Percentiles rank a stretch among this genome's conserved stretches.
Conservation (phyloP, 2,888 invertebrate species). For the Patella depressa region DNA sequence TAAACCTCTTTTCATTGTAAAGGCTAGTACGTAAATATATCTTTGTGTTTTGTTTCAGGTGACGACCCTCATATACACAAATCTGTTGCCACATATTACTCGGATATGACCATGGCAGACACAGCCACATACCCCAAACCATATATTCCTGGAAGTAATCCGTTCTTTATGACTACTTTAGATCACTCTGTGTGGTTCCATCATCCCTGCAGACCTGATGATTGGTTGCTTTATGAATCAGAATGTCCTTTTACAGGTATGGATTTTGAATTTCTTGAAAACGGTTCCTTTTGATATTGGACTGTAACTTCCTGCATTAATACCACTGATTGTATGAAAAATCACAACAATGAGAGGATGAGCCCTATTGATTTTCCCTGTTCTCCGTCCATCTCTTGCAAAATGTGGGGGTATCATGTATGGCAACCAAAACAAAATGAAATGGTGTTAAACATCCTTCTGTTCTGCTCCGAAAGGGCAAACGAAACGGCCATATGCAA, state of each 20-base stretch:
- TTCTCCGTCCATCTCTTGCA: no score
- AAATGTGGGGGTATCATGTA: no score
- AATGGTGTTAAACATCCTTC: no score
- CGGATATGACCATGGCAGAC: slow-evolving; percentile 57
- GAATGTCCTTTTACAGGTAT: slow-evolving; percentile 60
- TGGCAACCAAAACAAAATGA: no score
- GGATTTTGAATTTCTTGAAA: neutral
- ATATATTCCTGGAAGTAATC: slow-evolving; percentile 40
- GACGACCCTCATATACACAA: slow-evolving; percentile 63
- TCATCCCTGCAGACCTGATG: slow-evolving; percentile 61
- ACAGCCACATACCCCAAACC: slow-evolving; percentile 44
- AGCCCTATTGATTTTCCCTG: no score
- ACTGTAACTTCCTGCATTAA: no score
- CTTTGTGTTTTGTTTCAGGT: slow-evolving; percentile 35
- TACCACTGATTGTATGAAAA: no score
- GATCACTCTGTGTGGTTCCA: slow-evolving; percentile 71
- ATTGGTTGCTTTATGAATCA: slow-evolving; percentile 70
- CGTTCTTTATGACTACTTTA: slow-evolving; percentile 60
- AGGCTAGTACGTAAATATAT: neutral
- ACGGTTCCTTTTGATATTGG: neutral
- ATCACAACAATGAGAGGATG: no score
- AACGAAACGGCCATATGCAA: no score
- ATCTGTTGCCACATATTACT: slow-evolving; percentile 66
- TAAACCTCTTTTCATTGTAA: no score
- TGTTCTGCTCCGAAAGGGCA: no score